Conservation (phyloP, 92 coral and sea anemone genomes). For the Zoanthus solanderi region DNA sequence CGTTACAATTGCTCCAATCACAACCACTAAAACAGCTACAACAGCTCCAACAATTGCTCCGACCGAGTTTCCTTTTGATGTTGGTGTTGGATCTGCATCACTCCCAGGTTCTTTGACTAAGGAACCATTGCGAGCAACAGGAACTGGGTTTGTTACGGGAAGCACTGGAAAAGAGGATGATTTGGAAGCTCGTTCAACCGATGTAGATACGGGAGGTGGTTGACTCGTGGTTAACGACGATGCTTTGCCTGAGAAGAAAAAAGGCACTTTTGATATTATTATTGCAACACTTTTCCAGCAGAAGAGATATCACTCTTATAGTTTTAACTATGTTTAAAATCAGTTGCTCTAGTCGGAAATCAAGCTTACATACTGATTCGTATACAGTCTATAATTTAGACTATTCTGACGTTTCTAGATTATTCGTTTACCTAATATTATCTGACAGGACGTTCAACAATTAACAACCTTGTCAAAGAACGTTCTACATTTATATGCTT, state of each 20-base stretch:
- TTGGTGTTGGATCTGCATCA: background rate
- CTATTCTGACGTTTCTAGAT: too few relatives aligned
- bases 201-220: background rate
- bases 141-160: background rate
- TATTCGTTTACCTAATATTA: too few relatives aligned
- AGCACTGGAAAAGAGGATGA: background rate
- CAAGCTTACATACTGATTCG: too few relatives aligned
- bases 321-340: too few relatives aligned
- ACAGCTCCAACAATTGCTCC: slow-evolving; percentile 25
- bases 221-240: background rate
- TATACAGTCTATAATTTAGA: too few relatives aligned
- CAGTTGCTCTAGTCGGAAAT: too few relatives aligned
- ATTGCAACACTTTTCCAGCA: too few relatives aligned
- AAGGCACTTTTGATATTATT: too few relatives aligned
- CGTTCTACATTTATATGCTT: too few relatives aligned
- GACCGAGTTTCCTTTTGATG: background rate
- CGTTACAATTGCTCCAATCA: slow-evolving; percentile 17
- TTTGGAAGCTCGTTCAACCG: background rate
- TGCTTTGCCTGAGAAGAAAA: background rate
- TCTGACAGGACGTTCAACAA: too few relatives aligned
- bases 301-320: too few relatives aligned
- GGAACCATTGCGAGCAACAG: background rate
- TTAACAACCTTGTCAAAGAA: too few relatives aligned
- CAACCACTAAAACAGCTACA: background rate
- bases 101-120: background rate